Percentiles rank a stretch among this genome's conserved stretches.
phyloP scores from a whole-genome alignment of 2,113 vertebrate species.

The Xiphophorus hellerii region DNA sequence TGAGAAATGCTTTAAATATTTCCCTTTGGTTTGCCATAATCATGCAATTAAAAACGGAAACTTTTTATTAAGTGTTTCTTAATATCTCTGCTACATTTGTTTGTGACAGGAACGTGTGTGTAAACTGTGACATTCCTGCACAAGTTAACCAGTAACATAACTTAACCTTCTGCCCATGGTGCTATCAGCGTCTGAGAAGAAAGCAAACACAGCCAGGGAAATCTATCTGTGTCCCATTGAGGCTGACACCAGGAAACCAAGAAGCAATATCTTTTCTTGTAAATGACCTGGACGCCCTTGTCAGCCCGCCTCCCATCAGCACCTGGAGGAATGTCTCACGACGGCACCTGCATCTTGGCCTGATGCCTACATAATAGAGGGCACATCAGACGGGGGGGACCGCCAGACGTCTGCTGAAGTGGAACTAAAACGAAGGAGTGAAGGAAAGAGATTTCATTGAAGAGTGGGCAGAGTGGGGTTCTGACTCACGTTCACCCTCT shows the following conservation, averaged over 20 bases:
- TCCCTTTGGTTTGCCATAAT: not conserved
- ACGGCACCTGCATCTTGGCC: constrained; percentile 40
- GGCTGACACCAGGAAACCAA: constrained; percentile 46
- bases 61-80: too few species aligned
- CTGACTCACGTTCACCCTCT: constrained; percentile 44
- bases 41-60: not conserved
- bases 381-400: constrained; percentile 45
- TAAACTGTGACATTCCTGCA: not conserved
- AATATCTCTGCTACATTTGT: not conserved
- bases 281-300: constrained; percentile 60
- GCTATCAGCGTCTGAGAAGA: constrained; percentile 50
- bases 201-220: constrained; percentile 47
- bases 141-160: constrained; percentile 39
- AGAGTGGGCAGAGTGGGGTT: constrained; percentile 49
- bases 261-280: constrained; percentile 57
- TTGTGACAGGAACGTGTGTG: not conserved
- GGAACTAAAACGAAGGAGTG: constrained; percentile 52
- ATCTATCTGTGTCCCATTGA: constrained; percentile 38
- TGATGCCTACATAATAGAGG: constrained; percentile 51
- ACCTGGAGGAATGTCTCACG: constrained; percentile 54
- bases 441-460: constrained; percentile 46
- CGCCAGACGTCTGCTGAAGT: constrained; percentile 41
- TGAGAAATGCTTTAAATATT: constrained; percentile 13
- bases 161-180: constrained; percentile 36
- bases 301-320: constrained; percentile 54